Evolutionary conservation across 2,888 invertebrate genomes (phyloP), one percentile per base, ranked within the genome.

Genomic region (Adela reaumurella): DNA sequence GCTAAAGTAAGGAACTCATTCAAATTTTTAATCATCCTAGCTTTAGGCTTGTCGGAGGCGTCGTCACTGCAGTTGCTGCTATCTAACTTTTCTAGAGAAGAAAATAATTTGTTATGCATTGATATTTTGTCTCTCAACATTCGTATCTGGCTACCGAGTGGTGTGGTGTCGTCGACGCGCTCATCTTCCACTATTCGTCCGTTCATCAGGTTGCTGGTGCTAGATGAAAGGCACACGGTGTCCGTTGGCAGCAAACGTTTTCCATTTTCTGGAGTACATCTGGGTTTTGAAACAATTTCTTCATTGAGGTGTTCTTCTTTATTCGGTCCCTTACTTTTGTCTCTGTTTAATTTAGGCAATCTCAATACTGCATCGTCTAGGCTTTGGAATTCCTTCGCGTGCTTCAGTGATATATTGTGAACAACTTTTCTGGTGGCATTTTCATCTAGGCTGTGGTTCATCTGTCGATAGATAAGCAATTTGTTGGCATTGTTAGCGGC

Each of bases 1-100:
- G 90, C 85, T 59, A 92, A 88, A 60, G 87, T 91, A 1, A 92
- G 76, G 64, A 93, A 92, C 69, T 93, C 92, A 60, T 92, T 92
- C 35, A 93, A 77, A 67, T 92, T 92, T 67, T 88, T 91, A 2
- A 93, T 89, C 73, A 70, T 70, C 63, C 62, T 81, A 56, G 72
- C 72, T 71, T 65, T 68, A 28, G 69, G 70, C 59, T 65, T 71
- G 53, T 58, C 71, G 55, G 51, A 61, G 49, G 58, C 64, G 58
- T 68, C 82, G 58, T 62, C 64, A 63, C 53, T 67, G 63, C 10
- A 62, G 56, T 54, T 62, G 16, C 65, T 54, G 46, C 61, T 62
- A 52, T 85, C 83, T 45, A 83, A 65, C 57, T 82, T 81, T 53
- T 86, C 85, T 50, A 84, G 62, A 1, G 85, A 84, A 8, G 83